phyloP scores from a whole-genome alignment of 2,888 invertebrate genomes.

The Diplazon laetatorius region DNA sequence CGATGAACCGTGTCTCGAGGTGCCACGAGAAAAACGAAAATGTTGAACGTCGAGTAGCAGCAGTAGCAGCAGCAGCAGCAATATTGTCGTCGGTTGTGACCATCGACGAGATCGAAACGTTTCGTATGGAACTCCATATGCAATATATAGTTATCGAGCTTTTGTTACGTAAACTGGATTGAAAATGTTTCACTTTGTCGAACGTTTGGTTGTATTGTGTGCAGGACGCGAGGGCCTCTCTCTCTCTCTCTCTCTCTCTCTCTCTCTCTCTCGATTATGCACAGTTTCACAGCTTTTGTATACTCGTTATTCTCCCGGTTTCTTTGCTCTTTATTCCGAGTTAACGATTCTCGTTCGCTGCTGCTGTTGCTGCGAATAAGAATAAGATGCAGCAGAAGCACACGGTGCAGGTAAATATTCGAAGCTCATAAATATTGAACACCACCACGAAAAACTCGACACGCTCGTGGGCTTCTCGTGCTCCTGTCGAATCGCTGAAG shows the following conservation, averaged over 20 bases:
- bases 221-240: not conserved
- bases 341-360: not conserved
- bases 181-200: slow-evolving; percentile 9
- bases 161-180: not conserved
- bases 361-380: not conserved
- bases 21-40: not conserved
- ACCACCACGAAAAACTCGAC: slow-evolving; percentile 19
- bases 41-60: slow-evolving; percentile 7
- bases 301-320: not conserved
- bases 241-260: no score
- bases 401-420: slow-evolving; percentile 40
- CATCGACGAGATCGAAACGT: slow-evolving; percentile 8
- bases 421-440: slow-evolving; percentile 54
- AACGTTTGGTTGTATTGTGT: not conserved
- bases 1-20: slow-evolving; percentile 9
- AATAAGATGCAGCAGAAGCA: slow-evolving; percentile 13
- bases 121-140: not conserved
- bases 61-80: no score
- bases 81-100: not conserved
- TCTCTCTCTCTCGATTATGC: not conserved
- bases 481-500: no score
- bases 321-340: not conserved
- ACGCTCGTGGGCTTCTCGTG: no score
- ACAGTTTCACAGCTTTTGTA: not conserved
- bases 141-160: not conserved